Evolutionary conservation across 2,888 invertebrate genomes (phyloP).

Genomic region (Salpingus planirostris): DNA sequence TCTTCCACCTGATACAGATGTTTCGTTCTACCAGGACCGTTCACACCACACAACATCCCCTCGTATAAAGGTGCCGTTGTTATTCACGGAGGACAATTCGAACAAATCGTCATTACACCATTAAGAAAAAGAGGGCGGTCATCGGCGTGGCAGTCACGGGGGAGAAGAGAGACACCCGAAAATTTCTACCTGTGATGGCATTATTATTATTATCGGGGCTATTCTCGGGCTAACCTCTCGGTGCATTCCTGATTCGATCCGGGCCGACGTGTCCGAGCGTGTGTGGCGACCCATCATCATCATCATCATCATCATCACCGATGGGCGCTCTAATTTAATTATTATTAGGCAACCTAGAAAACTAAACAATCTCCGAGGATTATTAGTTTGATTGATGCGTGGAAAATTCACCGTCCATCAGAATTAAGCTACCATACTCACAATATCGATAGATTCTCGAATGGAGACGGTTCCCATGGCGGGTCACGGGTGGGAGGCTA

Average conservation of each 20-base stretch:
- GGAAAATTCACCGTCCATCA: no score
- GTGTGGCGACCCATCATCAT: slow-evolving; percentile 32
- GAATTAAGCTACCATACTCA: no score
- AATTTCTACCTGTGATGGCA: no score
- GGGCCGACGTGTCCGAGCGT: no score
- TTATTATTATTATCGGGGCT: not conserved
- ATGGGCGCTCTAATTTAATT: slow-evolving; percentile 35
- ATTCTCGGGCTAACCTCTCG: slow-evolving; percentile 6
- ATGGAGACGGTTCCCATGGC: no score
- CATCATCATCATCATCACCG: no score
- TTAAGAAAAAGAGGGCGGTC: slow-evolving; percentile 3
- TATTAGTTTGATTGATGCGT: no score
- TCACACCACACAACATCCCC: slow-evolving; percentile 27
- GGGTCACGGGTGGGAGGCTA: no score
- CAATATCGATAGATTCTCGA: no score
- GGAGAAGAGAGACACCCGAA: no score
- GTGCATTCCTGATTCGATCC: slow-evolving; percentile 33
- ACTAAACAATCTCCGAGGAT: no score
- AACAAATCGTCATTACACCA: slow-evolving; percentile 15
- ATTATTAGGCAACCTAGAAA: no score
- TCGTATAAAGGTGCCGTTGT: slow-evolving; percentile 22
- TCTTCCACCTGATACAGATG: slow-evolving; percentile 36
- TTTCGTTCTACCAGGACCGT: slow-evolving; percentile 20
- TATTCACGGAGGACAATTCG: slow-evolving; percentile 17
- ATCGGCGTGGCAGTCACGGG: not conserved